Conservation (phyloP, 2,888 invertebrate species). For the Nipponacmea schrenckii region DNA sequence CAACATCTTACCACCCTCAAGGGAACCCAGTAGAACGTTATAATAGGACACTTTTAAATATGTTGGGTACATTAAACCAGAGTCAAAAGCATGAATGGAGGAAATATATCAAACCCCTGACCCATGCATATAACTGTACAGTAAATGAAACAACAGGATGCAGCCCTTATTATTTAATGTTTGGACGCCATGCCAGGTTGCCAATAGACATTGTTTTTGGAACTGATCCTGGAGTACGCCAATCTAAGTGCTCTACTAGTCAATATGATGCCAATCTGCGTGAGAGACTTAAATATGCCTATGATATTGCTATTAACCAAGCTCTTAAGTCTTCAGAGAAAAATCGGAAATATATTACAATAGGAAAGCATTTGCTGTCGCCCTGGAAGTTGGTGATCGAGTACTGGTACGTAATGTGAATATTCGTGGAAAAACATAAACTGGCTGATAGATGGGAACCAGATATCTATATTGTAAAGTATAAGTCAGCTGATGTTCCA, state of each 20-base stretch:
- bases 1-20: conserved; percentile 33
- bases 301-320: conserved; percentile 5
- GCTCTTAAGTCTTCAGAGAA: conserved; percentile 5
- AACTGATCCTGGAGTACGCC: not conserved
- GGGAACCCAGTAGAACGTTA: conserved; percentile 34
- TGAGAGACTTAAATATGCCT: conserved; percentile 11
- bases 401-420: conserved; percentile 10
- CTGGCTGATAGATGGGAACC: not conserved
- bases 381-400: conserved; percentile 13
- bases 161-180: conserved; percentile 32
- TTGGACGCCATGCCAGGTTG: conserved; percentile 27
- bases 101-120: conserved; percentile 17
- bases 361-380: conserved; percentile 10
- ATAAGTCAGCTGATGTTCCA: too few species aligned
- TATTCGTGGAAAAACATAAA: conserved; percentile 8
- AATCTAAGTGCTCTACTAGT: not conserved
- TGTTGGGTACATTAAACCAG: conserved; percentile 26
- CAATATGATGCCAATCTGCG: conserved; percentile 12
- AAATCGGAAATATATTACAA: conserved; percentile 18
- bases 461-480: too few species aligned
- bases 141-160: conserved; percentile 26
- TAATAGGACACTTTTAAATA: conserved; percentile 27
- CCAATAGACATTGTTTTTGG: conserved; percentile 30
- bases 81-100: conserved; percentile 33
- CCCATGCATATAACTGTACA: conserved; percentile 27